Evolutionary conservation across 2,888 invertebrate genomes (phyloP), one percentile per base, ranked within the genome.

Genomic region (Platerodrilus igneus): DNA sequence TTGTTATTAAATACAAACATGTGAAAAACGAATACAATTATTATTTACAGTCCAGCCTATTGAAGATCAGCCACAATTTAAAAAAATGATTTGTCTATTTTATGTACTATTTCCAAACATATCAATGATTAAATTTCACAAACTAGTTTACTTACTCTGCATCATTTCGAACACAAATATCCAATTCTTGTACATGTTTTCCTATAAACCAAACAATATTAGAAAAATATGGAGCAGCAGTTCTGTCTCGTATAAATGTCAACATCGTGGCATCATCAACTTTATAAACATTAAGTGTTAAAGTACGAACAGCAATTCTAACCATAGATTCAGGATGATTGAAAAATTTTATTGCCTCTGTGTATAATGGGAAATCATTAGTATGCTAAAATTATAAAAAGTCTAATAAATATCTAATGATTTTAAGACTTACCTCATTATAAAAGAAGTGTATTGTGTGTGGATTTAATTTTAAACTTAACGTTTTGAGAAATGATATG

Each of bases 361-460:
- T 97, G 65, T 99, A 97, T 10, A 99, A 73, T 4, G 99, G 97
- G 71, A 99, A 99, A 69, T 99, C 99, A 72, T 96, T 93, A 35
- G 97, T 97, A 63, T 93, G 89, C 91, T 91, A 60, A 27, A 73
- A 71, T 51, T 48, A 28, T 26, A 27, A 37, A 42, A 15, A 38
- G 6, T 10, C 11, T 17, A 34, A 10, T 29, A n/a, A 18, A 48
- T 45, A 30, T 22, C 23, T 16, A 13, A 23, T 17, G 35, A 29
- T 35, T 28, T 16, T 11, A 33, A 26, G 6, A 34, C 72, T 75
- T 73, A 85, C 93, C 81, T 99, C 97, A 74, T 97, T 99, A 68
- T 96, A 99, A 72, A 99, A 99, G 72, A 99, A 99, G 69, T 99
- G 97, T 62, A 99, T 95, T 2, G 99, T 99, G 63, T 97, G 94